A percentile compares a stretch with the other conserved stretches of the same genome.
phyloP scores from a whole-genome alignment of 2,888 invertebrate species.

The Epirrhoe alternata region DNA sequence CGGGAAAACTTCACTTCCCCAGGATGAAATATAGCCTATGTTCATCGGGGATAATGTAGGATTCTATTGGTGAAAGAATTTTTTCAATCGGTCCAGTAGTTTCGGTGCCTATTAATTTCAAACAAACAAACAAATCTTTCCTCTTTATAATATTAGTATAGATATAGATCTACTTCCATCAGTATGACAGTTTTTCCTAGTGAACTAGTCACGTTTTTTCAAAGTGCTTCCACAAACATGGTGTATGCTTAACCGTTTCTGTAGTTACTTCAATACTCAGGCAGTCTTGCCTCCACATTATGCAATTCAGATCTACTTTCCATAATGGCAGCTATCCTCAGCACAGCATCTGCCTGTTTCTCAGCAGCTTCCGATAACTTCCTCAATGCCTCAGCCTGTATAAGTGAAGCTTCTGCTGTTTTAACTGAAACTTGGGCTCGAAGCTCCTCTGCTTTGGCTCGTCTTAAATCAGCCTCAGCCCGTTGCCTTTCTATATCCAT shows the following conservation, averaged over 20 bases:
- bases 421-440: slow-evolving; percentile 55
- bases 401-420: slow-evolving; percentile 61
- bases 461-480: slow-evolving; percentile 63
- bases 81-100: too few species aligned
- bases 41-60: too few species aligned
- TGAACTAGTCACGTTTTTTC: too few species aligned
- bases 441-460: slow-evolving; percentile 66
- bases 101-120: too few species aligned
- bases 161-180: too few species aligned
- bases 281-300: slow-evolving; percentile 22
- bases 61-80: too few species aligned
- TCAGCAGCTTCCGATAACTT: slow-evolving; percentile 64
- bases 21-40: too few species aligned
- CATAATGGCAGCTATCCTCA: slow-evolving; percentile 59
- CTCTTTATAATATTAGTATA: too few species aligned
- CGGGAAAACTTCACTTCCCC: too few species aligned
- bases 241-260: background rate
- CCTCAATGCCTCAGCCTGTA: slow-evolving; percentile 65
- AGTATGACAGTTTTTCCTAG: too few species aligned
- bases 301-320: slow-evolving; percentile 52
- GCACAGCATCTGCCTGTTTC: slow-evolving; percentile 63
- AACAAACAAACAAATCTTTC: too few species aligned
- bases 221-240: too few species aligned
- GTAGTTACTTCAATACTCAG: slow-evolving; percentile 21
- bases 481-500: slow-evolving; percentile 71